A percentile compares a stretch with the other conserved stretches of the same genome.
phyloP scores from a whole-genome alignment of 2,888 invertebrate genomes.

The Drosophila formosana region DNA sequence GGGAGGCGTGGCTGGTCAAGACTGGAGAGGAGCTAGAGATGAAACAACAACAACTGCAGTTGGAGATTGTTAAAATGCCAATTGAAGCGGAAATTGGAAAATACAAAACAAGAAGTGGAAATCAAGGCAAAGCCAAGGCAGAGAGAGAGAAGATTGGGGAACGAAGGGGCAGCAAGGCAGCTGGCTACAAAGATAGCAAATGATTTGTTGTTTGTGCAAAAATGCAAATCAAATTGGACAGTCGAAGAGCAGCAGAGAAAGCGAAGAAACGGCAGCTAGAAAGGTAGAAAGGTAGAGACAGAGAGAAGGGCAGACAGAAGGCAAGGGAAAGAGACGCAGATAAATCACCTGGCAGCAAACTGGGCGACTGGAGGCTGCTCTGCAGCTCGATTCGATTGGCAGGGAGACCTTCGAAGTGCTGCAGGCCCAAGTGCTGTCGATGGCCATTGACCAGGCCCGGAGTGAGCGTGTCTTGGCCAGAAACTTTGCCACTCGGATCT shows the following conservation, averaged over 20 bases:
- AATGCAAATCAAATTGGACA: constrained; percentile 57
- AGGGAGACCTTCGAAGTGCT: constrained; percentile 12
- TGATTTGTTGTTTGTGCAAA: constrained; percentile 44
- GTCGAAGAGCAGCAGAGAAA: constrained; percentile 1
- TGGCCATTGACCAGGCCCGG: constrained; percentile 21
- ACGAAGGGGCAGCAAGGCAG: constrained; percentile 9
- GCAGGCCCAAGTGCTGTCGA: background rate
- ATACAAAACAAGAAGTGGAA: constrained; percentile 44
- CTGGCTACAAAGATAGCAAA: background rate
- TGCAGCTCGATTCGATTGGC: constrained; percentile 5
- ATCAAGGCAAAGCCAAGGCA: constrained; percentile 1
- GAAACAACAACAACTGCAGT: constrained; percentile 12
- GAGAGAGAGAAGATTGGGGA: background rate
- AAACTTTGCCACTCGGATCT: constrained; percentile 33
- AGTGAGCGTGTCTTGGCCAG: constrained; percentile 6
- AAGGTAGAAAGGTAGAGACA: background rate
- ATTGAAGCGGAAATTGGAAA: constrained; percentile 61
- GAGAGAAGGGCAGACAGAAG: background rate
- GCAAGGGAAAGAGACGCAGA: background rate
- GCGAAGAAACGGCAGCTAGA: background rate
- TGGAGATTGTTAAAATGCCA: constrained; percentile 53
- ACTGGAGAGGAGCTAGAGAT: constrained; percentile 31
- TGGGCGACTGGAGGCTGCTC: background rate
- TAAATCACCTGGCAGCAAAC: background rate
- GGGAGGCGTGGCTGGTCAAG: constrained; percentile 12